These are phyloP conservation scores for Pocota personata DNA, from an alignment of 2,888 invertebrate species.

Conservation along the genomic window DNA sequence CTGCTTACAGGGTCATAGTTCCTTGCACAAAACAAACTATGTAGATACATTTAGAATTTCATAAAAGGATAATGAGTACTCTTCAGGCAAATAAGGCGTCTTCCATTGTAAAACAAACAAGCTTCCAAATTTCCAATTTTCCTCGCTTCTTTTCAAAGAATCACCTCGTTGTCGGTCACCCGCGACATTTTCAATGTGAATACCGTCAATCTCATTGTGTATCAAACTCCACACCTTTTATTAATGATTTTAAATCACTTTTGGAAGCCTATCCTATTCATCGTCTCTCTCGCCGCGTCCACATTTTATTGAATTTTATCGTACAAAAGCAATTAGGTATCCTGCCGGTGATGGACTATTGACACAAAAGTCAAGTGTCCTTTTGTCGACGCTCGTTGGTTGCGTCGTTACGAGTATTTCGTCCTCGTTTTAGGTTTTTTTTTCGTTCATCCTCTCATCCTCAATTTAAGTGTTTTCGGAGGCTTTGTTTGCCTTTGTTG, in stretches of 20 bases:
- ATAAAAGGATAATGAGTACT: conserved; percentile 5
- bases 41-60: not conserved
- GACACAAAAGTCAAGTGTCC: conserved; percentile 73
- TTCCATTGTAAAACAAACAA: not conserved
- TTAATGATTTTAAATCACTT: conserved; percentile 51
- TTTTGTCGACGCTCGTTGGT: conserved; percentile 53
- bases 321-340: conserved; percentile 72
- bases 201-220: conserved; percentile 10
- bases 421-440: conserved; percentile 44
- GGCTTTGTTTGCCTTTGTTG: conserved; percentile 69
- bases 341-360: conserved; percentile 69
- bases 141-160: not conserved
- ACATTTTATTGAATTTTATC: conserved; percentile 32
- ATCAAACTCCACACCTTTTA: conserved; percentile 58
- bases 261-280: conserved; percentile 16
- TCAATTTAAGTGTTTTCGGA: conserved; percentile 51
- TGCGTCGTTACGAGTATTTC: conserved; percentile 50
- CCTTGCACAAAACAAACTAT: not conserved
- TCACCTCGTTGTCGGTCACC: conserved; percentile 2
- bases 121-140: not conserved
- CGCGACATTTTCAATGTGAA: conserved; percentile 12
- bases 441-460: conserved; percentile 7
- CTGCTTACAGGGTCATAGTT: not conserved
- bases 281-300: not conserved
- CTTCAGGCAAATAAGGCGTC: not conserved